Evolutionary conservation across 2,113 vertebrate species (phyloP), one percentile per base, ranked within the genome.

Genomic region (Setophaga petechia): DNA sequence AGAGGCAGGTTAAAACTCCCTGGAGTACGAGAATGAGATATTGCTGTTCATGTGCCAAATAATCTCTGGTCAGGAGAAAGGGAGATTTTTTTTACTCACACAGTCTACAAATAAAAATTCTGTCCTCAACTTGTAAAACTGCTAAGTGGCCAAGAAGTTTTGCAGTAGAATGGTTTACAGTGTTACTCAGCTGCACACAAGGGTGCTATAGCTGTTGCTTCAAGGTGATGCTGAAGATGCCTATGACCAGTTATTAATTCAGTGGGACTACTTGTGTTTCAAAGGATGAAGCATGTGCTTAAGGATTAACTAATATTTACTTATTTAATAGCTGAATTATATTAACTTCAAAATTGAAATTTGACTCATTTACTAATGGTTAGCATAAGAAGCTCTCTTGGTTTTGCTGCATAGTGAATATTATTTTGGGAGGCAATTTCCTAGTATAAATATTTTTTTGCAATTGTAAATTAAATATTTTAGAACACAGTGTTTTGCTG

Each of bases 1-100:
- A 95, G 91, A 92, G 96, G 95, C 95, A 94, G 94, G 87, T 96
- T 97, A 93, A 95, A 96, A 95, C 71, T 94, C 85, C 74, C 72
- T 89, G 57, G 78, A 94, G 77, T 94, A 93, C 35, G 57, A 84
- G 72, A 93, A 93, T 94, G 83, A 93, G 90, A 96, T 92, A 80
- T 80, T 92, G 84, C 72, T 91, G 67, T 96, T 91, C 5, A 5
- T 14, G 10, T 93, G 91, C 76, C 93, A 96, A 80, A 92, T 92
- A 90, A 66, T 92, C 77, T 89, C 73, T 90, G 83, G 92, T 96
- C 83, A 76, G 54, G 51, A 77, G 75, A 85, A 52, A 90, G 78
- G 31, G 66, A 93, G 69, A 49, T 68, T 93, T 94, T 94, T 54
- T 95, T 93, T 62, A 81, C 30, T 94, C 20, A 4, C 0, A 0